phyloP scores from a whole-genome alignment of 1,140 invertebrate species.

The Colletes latitarsis region DNA sequence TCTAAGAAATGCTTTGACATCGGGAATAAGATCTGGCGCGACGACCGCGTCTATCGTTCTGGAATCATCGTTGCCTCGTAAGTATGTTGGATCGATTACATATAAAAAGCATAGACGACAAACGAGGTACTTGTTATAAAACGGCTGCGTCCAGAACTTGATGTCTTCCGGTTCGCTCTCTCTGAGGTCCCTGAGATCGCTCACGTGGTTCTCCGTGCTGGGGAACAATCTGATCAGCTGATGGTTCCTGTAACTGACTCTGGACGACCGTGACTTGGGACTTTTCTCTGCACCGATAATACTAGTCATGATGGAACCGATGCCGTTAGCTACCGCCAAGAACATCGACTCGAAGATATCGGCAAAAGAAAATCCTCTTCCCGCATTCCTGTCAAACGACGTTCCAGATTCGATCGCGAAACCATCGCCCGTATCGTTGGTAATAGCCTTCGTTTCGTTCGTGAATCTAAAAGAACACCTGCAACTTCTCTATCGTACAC shows the following conservation, averaged over 20 bases:
- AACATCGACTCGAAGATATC: conserved; percentile 72
- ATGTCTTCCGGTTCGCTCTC: conserved; percentile 77
- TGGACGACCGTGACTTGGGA: conserved; percentile 45
- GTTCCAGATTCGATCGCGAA: not conserved
- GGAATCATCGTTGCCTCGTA: conserved; percentile 44
- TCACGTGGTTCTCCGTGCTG: conserved; percentile 66
- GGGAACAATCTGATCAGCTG: conserved; percentile 76
- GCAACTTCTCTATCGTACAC: not conserved
- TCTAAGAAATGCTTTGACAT: conserved; percentile 85
- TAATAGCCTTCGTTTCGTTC: not conserved
- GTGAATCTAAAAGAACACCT: not conserved
- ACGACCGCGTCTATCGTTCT: conserved; percentile 88
- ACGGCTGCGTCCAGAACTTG: conserved; percentile 82
- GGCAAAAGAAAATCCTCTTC: conserved; percentile 71
- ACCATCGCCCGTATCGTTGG: not conserved
- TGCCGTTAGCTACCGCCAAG: conserved; percentile 63
- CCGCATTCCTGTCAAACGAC: not conserved
- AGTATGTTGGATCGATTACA: not conserved
- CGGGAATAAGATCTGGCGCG: conserved; percentile 83
- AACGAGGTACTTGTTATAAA: conserved; percentile 65
- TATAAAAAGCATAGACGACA: not conserved
- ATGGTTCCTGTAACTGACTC: conserved; percentile 76
- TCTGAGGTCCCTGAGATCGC: conserved; percentile 70
- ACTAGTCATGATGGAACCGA: conserved; percentile 69
- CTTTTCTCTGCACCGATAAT: conserved; percentile 71